phyloP scores from a whole-genome alignment of 2,797 vertebrate genomes.

The Xenopus petersii region DNA sequence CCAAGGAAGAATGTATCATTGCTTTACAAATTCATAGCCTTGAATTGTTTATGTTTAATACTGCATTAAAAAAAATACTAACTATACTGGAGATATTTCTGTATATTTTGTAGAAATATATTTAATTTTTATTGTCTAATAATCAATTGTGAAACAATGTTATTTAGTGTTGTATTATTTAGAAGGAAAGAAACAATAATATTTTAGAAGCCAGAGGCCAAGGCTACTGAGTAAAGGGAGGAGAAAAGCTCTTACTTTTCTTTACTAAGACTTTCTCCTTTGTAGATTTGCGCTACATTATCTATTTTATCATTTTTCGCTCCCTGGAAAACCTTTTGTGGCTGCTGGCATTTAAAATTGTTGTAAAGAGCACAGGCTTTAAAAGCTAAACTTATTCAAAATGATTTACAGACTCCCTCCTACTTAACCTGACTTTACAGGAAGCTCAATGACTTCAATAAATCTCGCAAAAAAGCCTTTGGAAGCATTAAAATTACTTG shows the following conservation, averaged over 20 bases:
- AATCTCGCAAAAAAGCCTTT: constrained; percentile 32
- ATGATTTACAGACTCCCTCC: constrained; percentile 37
- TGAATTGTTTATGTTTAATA: no score
- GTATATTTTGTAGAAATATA: not conserved
- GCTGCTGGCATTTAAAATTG: constrained; percentile 20
- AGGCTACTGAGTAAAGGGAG: not conserved
- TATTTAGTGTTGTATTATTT: constrained; percentile 1
- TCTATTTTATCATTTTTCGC: constrained; percentile 20
- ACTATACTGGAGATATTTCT: no score
- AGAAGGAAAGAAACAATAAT: constrained; percentile 4
- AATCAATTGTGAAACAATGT: not conserved
- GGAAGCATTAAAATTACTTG: constrained; percentile 41
- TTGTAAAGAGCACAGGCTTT: constrained; percentile 25
- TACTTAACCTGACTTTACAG: constrained; percentile 36
- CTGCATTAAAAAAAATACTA: no score
- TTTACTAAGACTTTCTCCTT: constrained; percentile 17
- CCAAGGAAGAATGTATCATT: no score
- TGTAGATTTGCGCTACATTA: constrained; percentile 4
- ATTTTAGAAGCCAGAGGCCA: not conserved
- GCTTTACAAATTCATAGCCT: no score
- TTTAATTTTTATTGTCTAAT: not conserved
- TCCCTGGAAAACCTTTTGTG: constrained; percentile 28
- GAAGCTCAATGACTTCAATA: constrained; percentile 36
- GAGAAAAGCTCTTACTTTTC: not conserved
- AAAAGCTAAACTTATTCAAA: constrained; percentile 40